Base-by-base conservation (phyloP, 1,140 invertebrate genomes). In the Heliconius nattereri region DNA sequence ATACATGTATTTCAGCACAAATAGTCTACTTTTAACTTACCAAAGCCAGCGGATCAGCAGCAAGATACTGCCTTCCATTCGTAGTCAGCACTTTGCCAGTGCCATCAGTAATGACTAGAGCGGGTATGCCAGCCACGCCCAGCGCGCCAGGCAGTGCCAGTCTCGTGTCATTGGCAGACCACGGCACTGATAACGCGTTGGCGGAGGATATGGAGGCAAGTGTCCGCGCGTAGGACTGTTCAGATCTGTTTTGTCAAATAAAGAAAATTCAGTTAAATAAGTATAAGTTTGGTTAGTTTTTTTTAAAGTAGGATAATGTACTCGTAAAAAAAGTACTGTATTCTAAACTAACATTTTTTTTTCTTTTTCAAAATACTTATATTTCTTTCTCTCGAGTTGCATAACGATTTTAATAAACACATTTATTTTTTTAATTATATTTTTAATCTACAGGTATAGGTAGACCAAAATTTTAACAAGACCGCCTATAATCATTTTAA, bases 121-220 rank as follows among this genome's bases (percentile, higher is more conserved):
- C 92, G 0, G 92, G 92, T 32, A 94, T 94, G 7, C 92, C 92
- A 8, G 90, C 92, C 5, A 94, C 92, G 7, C 88, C 90, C 1
- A 94, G 84, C 6, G 91, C 91, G 0, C 87, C 85, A 0, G 92
- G 89, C 71, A 94, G 80, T 3, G 89, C 83, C 19, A 84, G 80
- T 0, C 92, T 82, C 1, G 87, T 83, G 9, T 91, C 90, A 0
- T 75, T 75, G 2, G 90, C 87, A 0, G 86, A 82, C 92, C 92
- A 94, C 16, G 91, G 92, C 57, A 94, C 88, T 0, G 90, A 83
- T 2, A 93, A 77, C 0, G 90, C 89, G 0, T 85, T 89, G 0
- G 84, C 90, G 1, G 86, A 76, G 0, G 88, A 83, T 19, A 93
- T 84, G 0, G 92, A 92, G 19, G 90, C 84, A 1, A 89, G 81